phyloP scores from a whole-genome alignment of 2,113 vertebrate genomes.

The Stigmatopora argus region DNA sequence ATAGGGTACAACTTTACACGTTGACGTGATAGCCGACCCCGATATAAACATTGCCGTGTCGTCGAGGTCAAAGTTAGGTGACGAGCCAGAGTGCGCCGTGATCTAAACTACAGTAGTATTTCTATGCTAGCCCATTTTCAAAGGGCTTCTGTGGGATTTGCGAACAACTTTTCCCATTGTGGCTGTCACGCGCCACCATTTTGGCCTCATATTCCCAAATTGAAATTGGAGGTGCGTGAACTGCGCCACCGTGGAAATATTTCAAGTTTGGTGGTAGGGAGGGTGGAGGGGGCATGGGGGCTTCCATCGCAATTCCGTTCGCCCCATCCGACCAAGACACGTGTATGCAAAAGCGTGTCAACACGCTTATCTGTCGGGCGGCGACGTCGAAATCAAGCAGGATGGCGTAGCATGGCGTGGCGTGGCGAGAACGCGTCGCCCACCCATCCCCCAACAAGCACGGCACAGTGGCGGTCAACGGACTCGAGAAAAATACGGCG shows the following conservation, averaged over 20 bases:
- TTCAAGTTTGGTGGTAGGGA: not conserved
- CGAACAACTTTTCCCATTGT: not conserved
- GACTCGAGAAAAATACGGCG: slow-evolving; percentile 13
- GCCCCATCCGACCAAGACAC: not conserved
- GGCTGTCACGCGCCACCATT: slow-evolving; percentile 1
- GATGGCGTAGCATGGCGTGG: slow-evolving; percentile 15
- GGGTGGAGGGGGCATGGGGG: not conserved
- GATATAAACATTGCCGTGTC: too few species aligned
- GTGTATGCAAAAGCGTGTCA: slow-evolving; percentile 18
- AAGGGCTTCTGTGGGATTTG: not conserved
- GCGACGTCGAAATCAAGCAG: slow-evolving; percentile 15
- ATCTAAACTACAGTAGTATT: not conserved
- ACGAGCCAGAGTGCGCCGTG: too few species aligned
- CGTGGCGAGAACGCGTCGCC: slow-evolving; percentile 19
- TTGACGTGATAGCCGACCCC: too few species aligned
- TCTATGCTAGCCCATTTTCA: not conserved
- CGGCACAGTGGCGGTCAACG: slow-evolving; percentile 13
- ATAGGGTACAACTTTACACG: too few species aligned
- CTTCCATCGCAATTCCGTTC: not conserved
- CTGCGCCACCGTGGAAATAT: not conserved
- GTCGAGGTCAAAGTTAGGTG: too few species aligned
- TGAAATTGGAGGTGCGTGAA: not conserved
- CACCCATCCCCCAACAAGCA: slow-evolving; percentile 33
- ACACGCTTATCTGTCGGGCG: slow-evolving; percentile 19
- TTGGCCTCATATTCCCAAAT: not conserved